Base-by-base conservation (phyloP, 2,888 invertebrate genomes). In the Clunio marinus region DNA sequence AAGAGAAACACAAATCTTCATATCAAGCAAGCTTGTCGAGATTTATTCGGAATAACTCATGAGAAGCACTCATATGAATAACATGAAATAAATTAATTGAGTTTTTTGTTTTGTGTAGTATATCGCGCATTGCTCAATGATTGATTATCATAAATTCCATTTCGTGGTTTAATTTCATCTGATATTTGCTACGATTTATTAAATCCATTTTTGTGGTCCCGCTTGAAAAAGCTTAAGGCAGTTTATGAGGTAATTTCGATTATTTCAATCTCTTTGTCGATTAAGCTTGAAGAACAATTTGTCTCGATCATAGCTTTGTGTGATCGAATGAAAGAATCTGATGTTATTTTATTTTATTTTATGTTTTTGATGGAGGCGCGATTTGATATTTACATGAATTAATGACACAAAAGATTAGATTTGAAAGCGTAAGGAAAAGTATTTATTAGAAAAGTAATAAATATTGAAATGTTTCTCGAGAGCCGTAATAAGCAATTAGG, bases 371-470 rank as follows among this genome's bases (percentile, higher is more conserved):
- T 45, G 13, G 13, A 25, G 7, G 51, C 51, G 51, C 51, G 3
- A 57, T 66, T 66, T 66, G 66, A 66, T 66, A n/a, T n/a, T n/a
- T n/a, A 66, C 55, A 66, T 55, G 55, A 66, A 66, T 66, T 66
- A 66, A 51, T 66, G 66, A 66, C 35, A 32, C 2, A 13, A 32
- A 32, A 32, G 35, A 32, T 32, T 32, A 8, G n/a, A 15, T n/a
- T 4, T 4, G 51, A 51, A 51, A 51, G 51, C 51, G 51, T 51
- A 51, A 13, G n/a, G 32, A 32, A 32, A 32, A 32, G 5, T 32
- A 32, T 32, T 32, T 10, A 32, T 32, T 10, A 32, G 32, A 32
- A 32, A 32, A 32, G 32, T 32, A 32, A 10, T 32, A 7, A 10
- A 32, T 5, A 15, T 17, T 51, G n/a, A 5, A 51, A 51, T 22